Evolutionary conservation across 2,888 invertebrate genomes (phyloP), one percentile per base, ranked within the genome.

Genomic region (Drosophila colorata): DNA sequence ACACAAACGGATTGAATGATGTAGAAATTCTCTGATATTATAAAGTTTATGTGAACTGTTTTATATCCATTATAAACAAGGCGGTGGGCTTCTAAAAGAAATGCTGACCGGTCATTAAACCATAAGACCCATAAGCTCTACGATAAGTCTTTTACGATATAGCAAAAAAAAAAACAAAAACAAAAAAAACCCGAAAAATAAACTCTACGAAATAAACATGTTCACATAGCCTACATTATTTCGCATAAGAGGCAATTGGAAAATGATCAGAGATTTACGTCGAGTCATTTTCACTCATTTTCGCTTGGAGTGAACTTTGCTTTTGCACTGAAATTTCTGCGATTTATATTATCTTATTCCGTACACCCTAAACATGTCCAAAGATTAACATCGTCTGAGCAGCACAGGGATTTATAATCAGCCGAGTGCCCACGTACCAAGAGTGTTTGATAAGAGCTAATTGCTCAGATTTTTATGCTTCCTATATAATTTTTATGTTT

Each of bases 1-100:
- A 69, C 64, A 51, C 23, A 61, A 56, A 72, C 64, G 74, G 85
- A 88, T 87, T 88, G 74, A 81, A 88, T 83, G 87, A 77, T 69
- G 61, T 47, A 64, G 33, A 72, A 84, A 55, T 68, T 51, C 63
- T 58, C 52, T 59, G 68, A 83, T 85, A 82, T 87, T 69, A 70
- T 86, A 80, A 83, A 76, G 58, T 67, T 79, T 74, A 83, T 83
- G 38, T 9, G 44, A 28, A 49, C 9, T 48, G 31, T 61, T 88
- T 87, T 87, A 90, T 90, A 90, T 88, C 78, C 80, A 79, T 82
- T 73, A 90, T 89, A 90, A 90, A 89, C 55, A 53, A 59, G 75
- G 73, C 69, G 89, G 81, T 84, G 70, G 65, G 58, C 70, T 88
- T 88, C 73, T 68, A 73, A 75, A 72, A 73, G 63, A 72, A 74